Evolutionary conservation across 2,888 invertebrate genomes (phyloP).

Genomic region (Onchidella celtica): DNA sequence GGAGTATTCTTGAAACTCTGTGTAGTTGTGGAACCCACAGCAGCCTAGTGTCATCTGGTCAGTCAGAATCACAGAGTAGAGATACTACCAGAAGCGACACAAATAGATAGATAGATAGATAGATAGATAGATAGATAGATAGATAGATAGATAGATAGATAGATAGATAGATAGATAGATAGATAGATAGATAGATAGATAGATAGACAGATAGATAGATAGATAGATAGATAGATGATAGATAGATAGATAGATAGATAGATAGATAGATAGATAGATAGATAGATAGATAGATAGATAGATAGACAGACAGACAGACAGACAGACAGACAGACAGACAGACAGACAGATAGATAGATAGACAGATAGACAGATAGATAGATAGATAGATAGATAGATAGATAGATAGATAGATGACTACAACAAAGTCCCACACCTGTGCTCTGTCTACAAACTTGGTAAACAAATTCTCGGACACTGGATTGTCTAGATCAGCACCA

Average conservation of each 20-base stretch:
- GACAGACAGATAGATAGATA: too few species aligned
- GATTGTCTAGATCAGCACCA: too few species aligned
- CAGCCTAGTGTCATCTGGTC: background rate
- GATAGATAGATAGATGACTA: too few species aligned
- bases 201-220: background rate
- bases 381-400: too few species aligned
- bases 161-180: conserved; percentile 3
- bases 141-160: background rate
- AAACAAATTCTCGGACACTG: too few species aligned
- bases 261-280: background rate
- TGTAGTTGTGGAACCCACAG: background rate
- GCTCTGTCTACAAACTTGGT: too few species aligned
- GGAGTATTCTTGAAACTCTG: background rate
- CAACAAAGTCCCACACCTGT: too few species aligned
- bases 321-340: too few species aligned
- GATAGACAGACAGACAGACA: too few species aligned
- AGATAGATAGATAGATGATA: background rate
- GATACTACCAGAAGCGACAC: background rate
- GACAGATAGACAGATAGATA: too few species aligned
- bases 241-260: background rate
- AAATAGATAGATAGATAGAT: background rate
- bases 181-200: background rate
- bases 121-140: background rate
- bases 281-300: background rate
- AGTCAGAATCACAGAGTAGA: background rate